Percentiles rank a stretch among this genome's conserved stretches.
Conservation (phyloP, 2,797 vertebrate species). For the Onychomys arenicola region DNA sequence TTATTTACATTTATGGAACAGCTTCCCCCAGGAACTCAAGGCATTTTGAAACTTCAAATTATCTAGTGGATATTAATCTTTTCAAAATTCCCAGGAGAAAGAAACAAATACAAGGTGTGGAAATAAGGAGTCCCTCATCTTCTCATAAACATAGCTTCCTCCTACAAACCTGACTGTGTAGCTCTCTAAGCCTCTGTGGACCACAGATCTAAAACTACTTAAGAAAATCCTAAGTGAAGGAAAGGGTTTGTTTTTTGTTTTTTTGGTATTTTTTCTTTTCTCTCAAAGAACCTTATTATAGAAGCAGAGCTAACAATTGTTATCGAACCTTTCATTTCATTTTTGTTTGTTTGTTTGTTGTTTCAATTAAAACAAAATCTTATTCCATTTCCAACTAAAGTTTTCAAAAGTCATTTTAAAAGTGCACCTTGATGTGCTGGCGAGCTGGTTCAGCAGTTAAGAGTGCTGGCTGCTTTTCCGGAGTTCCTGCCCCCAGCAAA, state of each 20-base stretch:
- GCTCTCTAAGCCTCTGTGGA: not conserved
- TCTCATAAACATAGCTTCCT: constrained; percentile 17
- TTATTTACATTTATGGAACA: constrained; percentile 76
- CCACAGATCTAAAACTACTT: constrained; percentile 49
- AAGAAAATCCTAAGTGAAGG: constrained; percentile 37
- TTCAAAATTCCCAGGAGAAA: constrained; percentile 66
- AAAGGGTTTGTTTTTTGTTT: no score
- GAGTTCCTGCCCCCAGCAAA: not conserved
- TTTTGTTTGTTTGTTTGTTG: no score
- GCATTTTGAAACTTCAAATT: constrained; percentile 75
- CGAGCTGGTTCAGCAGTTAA: not conserved
- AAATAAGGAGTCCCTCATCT: constrained; percentile 36
- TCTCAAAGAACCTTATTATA: constrained; percentile 10
- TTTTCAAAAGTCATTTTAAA: constrained; percentile 58
- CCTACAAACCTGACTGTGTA: constrained; percentile 2
- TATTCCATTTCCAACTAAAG: constrained; percentile 9
- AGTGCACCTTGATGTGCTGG: not conserved
- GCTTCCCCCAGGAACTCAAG: constrained; percentile 68
- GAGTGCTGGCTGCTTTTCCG: not conserved
- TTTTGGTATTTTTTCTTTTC: not conserved
- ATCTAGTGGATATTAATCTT: constrained; percentile 69
- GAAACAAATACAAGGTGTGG: constrained; percentile 31
- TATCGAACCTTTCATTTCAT: not conserved
- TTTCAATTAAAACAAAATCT: not conserved
- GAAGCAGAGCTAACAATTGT: constrained; percentile 27